Conservation (phyloP, 2,113 vertebrate species). For the Oreocharis arfaki region DNA sequence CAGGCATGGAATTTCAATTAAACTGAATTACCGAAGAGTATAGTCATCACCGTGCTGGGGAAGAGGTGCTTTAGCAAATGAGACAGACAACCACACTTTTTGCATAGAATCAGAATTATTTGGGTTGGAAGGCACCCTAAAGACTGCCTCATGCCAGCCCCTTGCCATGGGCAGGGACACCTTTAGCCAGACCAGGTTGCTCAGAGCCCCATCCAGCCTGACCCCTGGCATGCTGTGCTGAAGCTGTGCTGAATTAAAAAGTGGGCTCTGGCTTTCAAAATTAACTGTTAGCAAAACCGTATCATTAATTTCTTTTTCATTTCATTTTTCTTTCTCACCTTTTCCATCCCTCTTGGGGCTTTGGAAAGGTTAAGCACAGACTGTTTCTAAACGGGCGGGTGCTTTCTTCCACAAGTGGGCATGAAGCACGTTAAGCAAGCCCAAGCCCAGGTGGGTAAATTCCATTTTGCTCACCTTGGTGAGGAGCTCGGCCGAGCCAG, state of each 20-base stretch:
- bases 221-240: neutral
- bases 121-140: neutral
- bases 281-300: neutral
- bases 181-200: neutral
- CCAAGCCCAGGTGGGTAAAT: neutral
- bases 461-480: neutral
- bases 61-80: conserved; percentile 54
- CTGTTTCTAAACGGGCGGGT: neutral
- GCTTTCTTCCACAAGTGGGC: neutral
- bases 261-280: neutral
- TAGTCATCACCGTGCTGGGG: conserved; percentile 16
- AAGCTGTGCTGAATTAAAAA: conserved; percentile 20
- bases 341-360: neutral
- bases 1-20: conserved; percentile 74
- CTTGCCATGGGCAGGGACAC: neutral
- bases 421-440: neutral
- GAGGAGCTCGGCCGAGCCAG: neutral
- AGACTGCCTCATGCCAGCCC: neutral
- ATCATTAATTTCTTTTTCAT: neutral
- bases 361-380: neutral
- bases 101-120: neutral
- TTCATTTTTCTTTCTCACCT: neutral
- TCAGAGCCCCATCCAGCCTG: neutral
- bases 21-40: conserved; percentile 66
- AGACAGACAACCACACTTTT: neutral